These are phyloP conservation scores for Apantesis nais DNA, from an alignment of 2,888 invertebrate species.

Conservation along the genomic window DNA sequence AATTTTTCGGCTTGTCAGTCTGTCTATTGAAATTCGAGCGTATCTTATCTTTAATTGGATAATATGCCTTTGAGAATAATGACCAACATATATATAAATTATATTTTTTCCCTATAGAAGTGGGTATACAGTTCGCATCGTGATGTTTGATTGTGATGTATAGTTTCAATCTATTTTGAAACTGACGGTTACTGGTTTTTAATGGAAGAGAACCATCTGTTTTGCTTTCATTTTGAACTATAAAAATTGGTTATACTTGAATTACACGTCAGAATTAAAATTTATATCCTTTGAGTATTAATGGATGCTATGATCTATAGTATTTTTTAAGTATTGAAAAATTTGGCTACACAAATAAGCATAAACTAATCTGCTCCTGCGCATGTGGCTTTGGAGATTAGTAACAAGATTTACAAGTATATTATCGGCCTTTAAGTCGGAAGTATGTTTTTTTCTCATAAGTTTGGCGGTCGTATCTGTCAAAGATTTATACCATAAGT, in stretches of 20 bases:
- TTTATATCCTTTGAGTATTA: not conserved
- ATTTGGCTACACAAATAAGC: no score
- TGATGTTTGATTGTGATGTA: conserved; percentile 42
- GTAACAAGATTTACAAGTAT: no score
- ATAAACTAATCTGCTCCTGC: no score
- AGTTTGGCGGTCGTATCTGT: no score
- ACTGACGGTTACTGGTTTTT: conserved; percentile 41
- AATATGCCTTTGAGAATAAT: conserved; percentile 63
- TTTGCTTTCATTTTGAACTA: conserved; percentile 5
- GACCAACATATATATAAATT: conserved; percentile 55
- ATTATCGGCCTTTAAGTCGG: no score
- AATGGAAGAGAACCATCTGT: conserved; percentile 19
- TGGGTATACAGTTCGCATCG: conserved; percentile 28
- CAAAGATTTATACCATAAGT: no score
- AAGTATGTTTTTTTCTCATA: no score
- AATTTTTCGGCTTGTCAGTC: conserved; percentile 81
- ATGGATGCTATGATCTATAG: no score
- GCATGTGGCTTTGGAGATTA: no score
- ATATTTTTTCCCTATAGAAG: conserved; percentile 39
- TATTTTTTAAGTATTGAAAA: no score
- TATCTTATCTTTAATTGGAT: conserved; percentile 82
- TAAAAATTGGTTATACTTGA: not conserved
- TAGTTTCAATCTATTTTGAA: conserved; percentile 45
- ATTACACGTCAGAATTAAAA: not conserved
- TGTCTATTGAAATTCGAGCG: conserved; percentile 82